Conservation (phyloP, 2,888 invertebrate genomes). For the Drosophila mayaguana region DNA sequence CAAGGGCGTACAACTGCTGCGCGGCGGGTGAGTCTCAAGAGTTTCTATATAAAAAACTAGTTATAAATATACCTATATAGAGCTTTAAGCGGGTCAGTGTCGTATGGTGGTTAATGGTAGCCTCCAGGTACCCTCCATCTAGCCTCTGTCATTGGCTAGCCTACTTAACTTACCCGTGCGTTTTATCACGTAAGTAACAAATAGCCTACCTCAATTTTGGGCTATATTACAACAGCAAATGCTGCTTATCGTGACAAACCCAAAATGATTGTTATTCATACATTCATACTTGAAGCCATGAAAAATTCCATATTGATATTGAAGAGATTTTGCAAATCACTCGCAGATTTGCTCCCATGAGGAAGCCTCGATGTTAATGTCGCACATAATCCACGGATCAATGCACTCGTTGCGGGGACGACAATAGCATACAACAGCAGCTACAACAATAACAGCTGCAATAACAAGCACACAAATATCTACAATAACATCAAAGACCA, state of each 20-base stretch:
- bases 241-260: slow-evolving; percentile 22
- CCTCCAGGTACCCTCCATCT: slow-evolving; percentile 10
- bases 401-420: slow-evolving; percentile 46
- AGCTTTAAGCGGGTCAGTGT: slow-evolving; percentile 46
- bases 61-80: slow-evolving; percentile 6
- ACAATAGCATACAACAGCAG: neutral
- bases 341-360: neutral
- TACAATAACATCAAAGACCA: slow-evolving; percentile 3
- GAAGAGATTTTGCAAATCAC: no score
- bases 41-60: neutral
- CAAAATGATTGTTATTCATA: neutral
- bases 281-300: slow-evolving; percentile 13
- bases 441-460: neutral
- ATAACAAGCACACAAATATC: neutral
- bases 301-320: slow-evolving; percentile 52
- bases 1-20: slow-evolving; percentile 71
- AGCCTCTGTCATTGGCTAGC: slow-evolving; percentile 35
- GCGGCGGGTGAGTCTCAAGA: slow-evolving; percentile 62
- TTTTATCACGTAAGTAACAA: neutral
- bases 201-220: slow-evolving; percentile 46
- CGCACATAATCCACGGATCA: slow-evolving; percentile 61
- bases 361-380: slow-evolving; percentile 59
- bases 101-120: slow-evolving; percentile 27
- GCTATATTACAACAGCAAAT: neutral
- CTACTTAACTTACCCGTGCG: slow-evolving; percentile 47